Conservation (phyloP, 2,113 vertebrate genomes). For the Cyanistes caeruleus region DNA sequence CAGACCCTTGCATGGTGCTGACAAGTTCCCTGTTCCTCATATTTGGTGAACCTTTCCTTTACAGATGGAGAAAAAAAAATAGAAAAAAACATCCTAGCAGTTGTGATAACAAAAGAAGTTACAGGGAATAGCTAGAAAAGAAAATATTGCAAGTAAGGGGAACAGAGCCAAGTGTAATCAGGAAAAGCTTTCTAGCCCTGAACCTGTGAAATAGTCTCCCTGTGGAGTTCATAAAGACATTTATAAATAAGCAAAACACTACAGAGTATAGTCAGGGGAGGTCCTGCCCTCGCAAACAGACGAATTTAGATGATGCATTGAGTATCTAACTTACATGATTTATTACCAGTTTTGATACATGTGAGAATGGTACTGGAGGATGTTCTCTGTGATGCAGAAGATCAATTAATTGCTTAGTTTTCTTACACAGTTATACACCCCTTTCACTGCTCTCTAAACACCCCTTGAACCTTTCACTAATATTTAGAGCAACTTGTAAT, state of each 20-base stretch:
- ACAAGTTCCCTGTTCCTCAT: neutral
- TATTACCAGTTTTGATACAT: neutral
- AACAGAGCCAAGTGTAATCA: slow-evolving; percentile 19
- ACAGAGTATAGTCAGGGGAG: neutral
- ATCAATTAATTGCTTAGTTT: neutral
- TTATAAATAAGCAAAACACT: slow-evolving; percentile 17
- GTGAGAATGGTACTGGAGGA: neutral
- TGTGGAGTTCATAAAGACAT: neutral
- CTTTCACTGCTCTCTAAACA: neutral
- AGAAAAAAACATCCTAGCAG: neutral
- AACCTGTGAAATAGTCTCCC: slow-evolving; percentile 36
- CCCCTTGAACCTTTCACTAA: neutral
- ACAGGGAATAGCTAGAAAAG: neutral
- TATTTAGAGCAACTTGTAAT: neutral
- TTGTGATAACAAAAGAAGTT: slow-evolving; percentile 13
- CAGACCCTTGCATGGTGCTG: neutral
- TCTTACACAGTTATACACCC: neutral
- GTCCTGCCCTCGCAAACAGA: neutral
- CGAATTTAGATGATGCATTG: neutral
- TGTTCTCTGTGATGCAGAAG: neutral
- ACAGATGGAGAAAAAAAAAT: neutral
- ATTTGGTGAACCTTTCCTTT: neutral
- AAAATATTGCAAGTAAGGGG: neutral
- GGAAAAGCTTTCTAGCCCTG: neutral
- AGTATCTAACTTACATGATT: neutral